A percentile compares a stretch with the other conserved stretches of the same genome.
Conservation (phyloP, 2,113 vertebrate genomes). For the Phalacrocorax brasilianus region DNA sequence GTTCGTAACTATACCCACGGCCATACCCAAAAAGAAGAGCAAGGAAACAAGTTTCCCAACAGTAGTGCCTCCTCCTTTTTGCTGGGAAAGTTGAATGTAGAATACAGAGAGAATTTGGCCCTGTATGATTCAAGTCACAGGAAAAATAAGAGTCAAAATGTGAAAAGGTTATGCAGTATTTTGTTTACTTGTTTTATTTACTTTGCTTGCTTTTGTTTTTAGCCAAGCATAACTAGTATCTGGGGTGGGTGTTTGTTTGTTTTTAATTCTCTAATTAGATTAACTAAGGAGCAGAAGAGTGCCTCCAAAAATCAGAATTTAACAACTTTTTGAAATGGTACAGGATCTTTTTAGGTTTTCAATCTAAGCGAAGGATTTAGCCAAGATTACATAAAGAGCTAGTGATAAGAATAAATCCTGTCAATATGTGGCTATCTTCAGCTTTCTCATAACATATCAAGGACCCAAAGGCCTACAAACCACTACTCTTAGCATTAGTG, state of each 20-base stretch:
- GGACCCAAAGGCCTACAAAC: not conserved
- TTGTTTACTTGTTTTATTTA: not conserved
- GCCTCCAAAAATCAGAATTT: not conserved
- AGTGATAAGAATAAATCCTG: not conserved
- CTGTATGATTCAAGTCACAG: not conserved
- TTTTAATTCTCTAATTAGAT: not conserved
- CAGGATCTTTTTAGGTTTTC: not conserved
- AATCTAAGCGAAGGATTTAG: not conserved
- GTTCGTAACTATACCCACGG: not conserved
- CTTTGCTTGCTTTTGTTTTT: not conserved
- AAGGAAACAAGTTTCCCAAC: not conserved
- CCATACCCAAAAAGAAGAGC: not conserved
- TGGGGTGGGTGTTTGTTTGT: not conserved
- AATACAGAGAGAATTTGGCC: not conserved
- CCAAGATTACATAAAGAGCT: not conserved
- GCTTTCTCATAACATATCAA: not conserved
- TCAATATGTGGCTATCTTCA: not conserved
- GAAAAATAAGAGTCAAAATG: not conserved
- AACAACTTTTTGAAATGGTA: not conserved
- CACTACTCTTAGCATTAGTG: not conserved
- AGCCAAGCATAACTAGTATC: not conserved
- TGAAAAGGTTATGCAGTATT: not conserved
- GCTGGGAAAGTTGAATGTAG: not conserved
- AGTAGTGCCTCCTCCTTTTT: not conserved
- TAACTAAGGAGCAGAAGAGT: not conserved